A percentile compares a stretch with the other conserved stretches of the same genome.
Conservation (phyloP, 2,888 invertebrate genomes). For the Empis livida region DNA sequence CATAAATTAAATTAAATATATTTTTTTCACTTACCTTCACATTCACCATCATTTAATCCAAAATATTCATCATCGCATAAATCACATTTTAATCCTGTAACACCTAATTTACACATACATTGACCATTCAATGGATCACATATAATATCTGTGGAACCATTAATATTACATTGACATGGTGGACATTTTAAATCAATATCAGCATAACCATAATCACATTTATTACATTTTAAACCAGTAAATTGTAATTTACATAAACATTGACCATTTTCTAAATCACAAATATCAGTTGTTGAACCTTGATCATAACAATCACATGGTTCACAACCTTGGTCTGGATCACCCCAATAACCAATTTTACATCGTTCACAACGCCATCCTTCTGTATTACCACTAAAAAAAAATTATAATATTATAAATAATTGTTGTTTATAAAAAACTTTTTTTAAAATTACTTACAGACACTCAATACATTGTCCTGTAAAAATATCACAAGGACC, state of each 20-base stretch:
- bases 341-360: constrained; percentile 50
- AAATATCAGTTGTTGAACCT: constrained; percentile 58
- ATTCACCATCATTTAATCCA: constrained; percentile 51
- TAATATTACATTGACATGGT: constrained; percentile 60
- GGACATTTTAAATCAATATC: constrained; percentile 68
- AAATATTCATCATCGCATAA: constrained; percentile 58
- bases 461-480: constrained; percentile 79
- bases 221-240: constrained; percentile 56
- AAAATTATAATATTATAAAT: not conserved
- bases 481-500: constrained; percentile 72
- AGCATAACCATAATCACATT: constrained; percentile 52
- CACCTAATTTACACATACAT: constrained; percentile 66
- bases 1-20: constrained; percentile 10
- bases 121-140: constrained; percentile 69
- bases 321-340: constrained; percentile 50
- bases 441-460: constrained; percentile 15
- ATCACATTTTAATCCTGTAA: constrained; percentile 65
- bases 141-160: constrained; percentile 48
- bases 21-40: constrained; percentile 46
- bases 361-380: constrained; percentile 59
- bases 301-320: constrained; percentile 63
- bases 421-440: not conserved
- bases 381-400: constrained; percentile 40
- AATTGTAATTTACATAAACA: constrained; percentile 63
- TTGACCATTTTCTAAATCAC: constrained; percentile 59